Evolutionary conservation across 2,113 vertebrate species (phyloP).

Genomic region (Phylloscopus trochiloides): DNA sequence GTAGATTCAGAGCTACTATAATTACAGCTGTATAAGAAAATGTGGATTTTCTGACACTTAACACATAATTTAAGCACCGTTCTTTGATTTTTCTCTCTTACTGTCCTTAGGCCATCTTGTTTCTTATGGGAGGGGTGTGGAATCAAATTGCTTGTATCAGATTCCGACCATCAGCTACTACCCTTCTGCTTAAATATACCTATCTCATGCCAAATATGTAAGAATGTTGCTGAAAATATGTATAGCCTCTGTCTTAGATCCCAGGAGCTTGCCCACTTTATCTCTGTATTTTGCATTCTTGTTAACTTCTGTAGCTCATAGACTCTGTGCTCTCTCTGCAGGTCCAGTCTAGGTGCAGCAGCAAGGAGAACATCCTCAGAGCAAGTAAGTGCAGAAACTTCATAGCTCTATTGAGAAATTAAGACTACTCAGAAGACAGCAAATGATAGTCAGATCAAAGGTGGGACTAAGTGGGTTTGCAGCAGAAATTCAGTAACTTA

Average conservation of each 20-base stretch:
- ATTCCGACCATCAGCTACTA: background rate
- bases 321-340: slow-evolving; percentile 76
- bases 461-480: background rate
- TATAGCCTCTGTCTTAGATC: slow-evolving; percentile 74
- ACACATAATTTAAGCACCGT: background rate
- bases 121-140: background rate
- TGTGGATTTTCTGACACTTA: slow-evolving; percentile 9
- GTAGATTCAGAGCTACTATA: background rate
- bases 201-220: background rate
- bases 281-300: slow-evolving; percentile 52
- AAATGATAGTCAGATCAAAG: background rate
- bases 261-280: slow-evolving; percentile 81
- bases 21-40: slow-evolving; percentile 1
- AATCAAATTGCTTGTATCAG: slow-evolving; percentile 23
- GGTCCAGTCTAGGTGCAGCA: slow-evolving; percentile 99
- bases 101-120: background rate
- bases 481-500: background rate
- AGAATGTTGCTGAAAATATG: slow-evolving; percentile 30
- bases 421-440: background rate
- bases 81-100: background rate
- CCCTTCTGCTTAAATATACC: slow-evolving; percentile 12
- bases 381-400: slow-evolving; percentile 87
- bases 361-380: slow-evolving; percentile 99
- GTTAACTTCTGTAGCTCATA: slow-evolving; percentile 69
- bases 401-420: background rate